Percentiles rank a stretch among this genome's conserved stretches.
These are phyloP conservation scores for Lutjanus erythropterus DNA, from an alignment of 2,113 vertebrate species.

Conservation along the genomic window DNA sequence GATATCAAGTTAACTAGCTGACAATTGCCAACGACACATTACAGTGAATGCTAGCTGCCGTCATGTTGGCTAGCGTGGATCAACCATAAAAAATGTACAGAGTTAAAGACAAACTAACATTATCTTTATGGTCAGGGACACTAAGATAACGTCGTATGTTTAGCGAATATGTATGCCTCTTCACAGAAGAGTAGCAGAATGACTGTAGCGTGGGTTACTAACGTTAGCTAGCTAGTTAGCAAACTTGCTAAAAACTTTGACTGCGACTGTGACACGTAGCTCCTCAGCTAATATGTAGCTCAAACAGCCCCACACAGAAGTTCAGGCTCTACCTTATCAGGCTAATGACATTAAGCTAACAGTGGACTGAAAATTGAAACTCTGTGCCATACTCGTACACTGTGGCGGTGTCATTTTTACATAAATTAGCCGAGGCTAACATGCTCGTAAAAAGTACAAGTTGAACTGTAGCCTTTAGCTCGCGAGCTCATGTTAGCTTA, in stretches of 20 bases:
- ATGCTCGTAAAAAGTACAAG: slow-evolving; percentile 49
- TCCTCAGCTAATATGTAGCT: slow-evolving; percentile 63
- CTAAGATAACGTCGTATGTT: not conserved
- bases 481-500: slow-evolving; percentile 74
- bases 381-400: not conserved
- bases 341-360: slow-evolving; percentile 13
- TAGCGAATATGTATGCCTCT: not conserved
- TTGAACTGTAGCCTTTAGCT: slow-evolving; percentile 51
- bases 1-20: slow-evolving; percentile 65
- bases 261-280: slow-evolving; percentile 87
- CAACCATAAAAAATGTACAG: slow-evolving; percentile 4
- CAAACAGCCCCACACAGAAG: slow-evolving; percentile 63
- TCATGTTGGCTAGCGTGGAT: slow-evolving; percentile 30
- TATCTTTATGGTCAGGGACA: not conserved
- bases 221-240: slow-evolving; percentile 66
- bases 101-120: not conserved
- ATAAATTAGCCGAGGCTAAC: not conserved
- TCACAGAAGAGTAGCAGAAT: not conserved
- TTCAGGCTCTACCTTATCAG: slow-evolving; percentile 38
- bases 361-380: not conserved
- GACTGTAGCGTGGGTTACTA: not conserved
- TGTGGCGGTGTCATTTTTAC: not conserved
- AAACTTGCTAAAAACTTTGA: slow-evolving; percentile 83
- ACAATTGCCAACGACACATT: slow-evolving; percentile 54
- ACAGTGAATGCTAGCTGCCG: slow-evolving; percentile 45